Evolutionary conservation across 2,797 vertebrate genomes (phyloP), one percentile per base, ranked within the genome.

Genomic region (Cirrhinus mrigala): DNA sequence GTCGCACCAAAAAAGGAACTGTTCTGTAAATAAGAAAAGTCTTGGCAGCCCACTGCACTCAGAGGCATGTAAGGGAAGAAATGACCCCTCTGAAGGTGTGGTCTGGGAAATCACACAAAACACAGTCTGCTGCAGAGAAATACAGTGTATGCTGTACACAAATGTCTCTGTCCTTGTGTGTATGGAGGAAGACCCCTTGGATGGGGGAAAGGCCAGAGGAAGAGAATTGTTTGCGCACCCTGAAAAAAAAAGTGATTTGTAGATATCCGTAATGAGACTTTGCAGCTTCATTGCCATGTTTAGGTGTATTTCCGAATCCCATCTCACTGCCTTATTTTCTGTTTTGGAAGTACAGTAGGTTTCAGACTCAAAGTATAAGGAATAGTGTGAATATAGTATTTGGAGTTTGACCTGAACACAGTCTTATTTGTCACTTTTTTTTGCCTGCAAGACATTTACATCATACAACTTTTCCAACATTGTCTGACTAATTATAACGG

Each of bases 1-100:
- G 81, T 87, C 88, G 52, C 78, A 91, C 94, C 94, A 87, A 94
- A 94, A 92, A 95, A 93, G 94, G 93, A 91, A 79, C 88, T 69
- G 84, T 83, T 91, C 88, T 60, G 91, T 92, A 91, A 93, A 92
- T 80, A 92, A 89, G 84, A 86, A 82, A 75, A 88, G 87, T 74
- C 88, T 83, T 89, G 87, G 87, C 91, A 87, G 87, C 37, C 54
- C 20, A 48, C 75, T 87, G 58, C 75, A 50, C 81, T 85, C 79
- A 62, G 87, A 89, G 90, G 88, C 90, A 91, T 90, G 90, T 90
- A 90, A 90, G 90, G 88, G 82, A 90, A 90, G 89, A 90, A 90
- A 87, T 76, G 86, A 81, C 88, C 73, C 71, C 62, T 81, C 76
- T 71, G 82, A 89, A 90, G 87, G 90, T 88, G 88, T 82, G 87